Evolutionary conservation across 2,888 invertebrate genomes (phyloP).

Genomic region (Phragmatobia fuliginosa): DNA sequence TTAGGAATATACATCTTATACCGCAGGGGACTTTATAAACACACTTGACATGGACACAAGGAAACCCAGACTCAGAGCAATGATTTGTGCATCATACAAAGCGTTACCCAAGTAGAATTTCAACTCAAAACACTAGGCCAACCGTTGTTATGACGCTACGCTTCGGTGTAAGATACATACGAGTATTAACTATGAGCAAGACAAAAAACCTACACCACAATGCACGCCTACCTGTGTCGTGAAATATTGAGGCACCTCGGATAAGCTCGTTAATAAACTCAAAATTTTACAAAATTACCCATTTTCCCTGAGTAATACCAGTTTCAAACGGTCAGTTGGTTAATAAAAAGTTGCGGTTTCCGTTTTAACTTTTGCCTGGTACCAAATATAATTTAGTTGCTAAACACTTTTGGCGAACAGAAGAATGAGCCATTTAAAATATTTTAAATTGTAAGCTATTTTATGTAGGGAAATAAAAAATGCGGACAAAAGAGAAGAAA

Average conservation of each 20-base stretch:
- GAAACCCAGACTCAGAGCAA: no score
- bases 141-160: conserved; percentile 9
- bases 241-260: conserved; percentile 40
- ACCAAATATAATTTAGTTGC: neutral
- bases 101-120: no score
- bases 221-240: conserved; percentile 33
- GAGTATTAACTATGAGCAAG: conserved; percentile 24
- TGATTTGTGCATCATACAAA: no score
- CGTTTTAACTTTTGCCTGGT: neutral
- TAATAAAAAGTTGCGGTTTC: conserved; percentile 25
- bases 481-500: no score
- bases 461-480: no score
- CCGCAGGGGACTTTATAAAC: no score
- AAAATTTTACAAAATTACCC: conserved; percentile 31
- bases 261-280: conserved; percentile 45
- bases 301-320: conserved; percentile 29
- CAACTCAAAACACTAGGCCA: no score
- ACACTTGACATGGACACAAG: no score
- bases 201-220: conserved; percentile 34
- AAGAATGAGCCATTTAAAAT: no score
- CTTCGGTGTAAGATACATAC: conserved; percentile 19
- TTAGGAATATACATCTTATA: no score
- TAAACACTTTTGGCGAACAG: neutral
- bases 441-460: no score
- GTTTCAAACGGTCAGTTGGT: conserved; percentile 24